Percentiles rank a stretch among this genome's conserved stretches.
These are phyloP conservation scores for Panonychus citri DNA, from an alignment of 1,140 invertebrate genomes.

Conservation along the genomic window DNA sequence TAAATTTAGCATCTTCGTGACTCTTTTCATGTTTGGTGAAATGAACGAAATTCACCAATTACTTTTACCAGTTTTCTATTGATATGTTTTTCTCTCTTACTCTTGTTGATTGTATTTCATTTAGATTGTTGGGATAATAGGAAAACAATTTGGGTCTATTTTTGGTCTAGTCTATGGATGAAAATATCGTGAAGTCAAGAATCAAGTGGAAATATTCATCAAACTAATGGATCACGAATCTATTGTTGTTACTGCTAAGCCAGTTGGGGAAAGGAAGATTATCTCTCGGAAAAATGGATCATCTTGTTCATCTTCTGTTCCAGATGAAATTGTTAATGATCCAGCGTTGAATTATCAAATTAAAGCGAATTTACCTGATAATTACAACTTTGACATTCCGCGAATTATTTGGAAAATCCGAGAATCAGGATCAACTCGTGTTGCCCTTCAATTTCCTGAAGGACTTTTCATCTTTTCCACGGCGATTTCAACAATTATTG, in stretches of 20 bases:
- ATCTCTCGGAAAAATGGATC: neutral
- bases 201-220: too few species aligned
- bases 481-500: slow-evolving; percentile 77
- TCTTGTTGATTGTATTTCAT: too few species aligned
- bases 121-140: too few species aligned
- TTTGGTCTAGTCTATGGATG: too few species aligned
- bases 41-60: too few species aligned
- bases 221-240: neutral
- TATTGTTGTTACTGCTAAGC: neutral
- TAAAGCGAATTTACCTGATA: slow-evolving; percentile 40
- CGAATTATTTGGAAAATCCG: slow-evolving; percentile 93
- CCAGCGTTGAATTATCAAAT: slow-evolving; percentile 17
- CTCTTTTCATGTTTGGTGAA: too few species aligned
- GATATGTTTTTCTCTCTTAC: too few species aligned
- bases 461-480: slow-evolving; percentile 72
- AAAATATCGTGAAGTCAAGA: too few species aligned
- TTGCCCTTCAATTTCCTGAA: slow-evolving; percentile 93
- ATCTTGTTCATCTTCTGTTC: neutral
- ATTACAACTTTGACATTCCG: slow-evolving; percentile 97
- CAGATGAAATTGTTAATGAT: neutral
- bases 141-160: too few species aligned
- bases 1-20: too few species aligned
- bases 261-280: neutral
- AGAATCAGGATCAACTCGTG: slow-evolving; percentile 51
- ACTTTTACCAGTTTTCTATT: too few species aligned